phyloP scores from a whole-genome alignment of 2,113 vertebrate species.

The Pica pica region DNA sequence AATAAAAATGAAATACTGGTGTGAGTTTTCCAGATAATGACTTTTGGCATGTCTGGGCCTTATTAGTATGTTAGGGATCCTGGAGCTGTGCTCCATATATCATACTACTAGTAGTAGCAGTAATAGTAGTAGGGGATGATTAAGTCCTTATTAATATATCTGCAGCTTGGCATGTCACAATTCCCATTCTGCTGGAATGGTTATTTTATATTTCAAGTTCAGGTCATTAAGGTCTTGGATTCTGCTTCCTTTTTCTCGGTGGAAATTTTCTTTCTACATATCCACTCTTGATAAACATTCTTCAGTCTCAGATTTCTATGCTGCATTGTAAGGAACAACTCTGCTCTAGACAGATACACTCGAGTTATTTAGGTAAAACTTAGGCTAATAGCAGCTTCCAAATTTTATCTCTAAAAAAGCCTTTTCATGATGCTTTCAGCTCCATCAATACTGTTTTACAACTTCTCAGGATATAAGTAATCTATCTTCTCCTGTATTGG shows the following conservation, averaged over 20 bases:
- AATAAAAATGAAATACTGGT: background rate
- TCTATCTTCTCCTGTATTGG: background rate
- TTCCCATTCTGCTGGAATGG: background rate
- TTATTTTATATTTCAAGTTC: background rate
- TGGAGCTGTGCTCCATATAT: background rate
- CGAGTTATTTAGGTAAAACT: background rate
- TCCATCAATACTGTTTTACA: background rate
- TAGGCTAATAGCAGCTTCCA: background rate
- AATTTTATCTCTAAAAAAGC: background rate
- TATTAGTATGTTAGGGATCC: background rate
- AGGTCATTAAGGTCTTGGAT: background rate
- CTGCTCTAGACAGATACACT: background rate
- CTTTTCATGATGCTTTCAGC: background rate
- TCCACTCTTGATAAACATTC: background rate
- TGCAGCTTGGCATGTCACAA: background rate
- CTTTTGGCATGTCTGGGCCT: rapidly evolving
- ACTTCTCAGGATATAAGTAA: background rate
- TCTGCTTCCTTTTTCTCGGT: background rate
- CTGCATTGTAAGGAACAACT: background rate
- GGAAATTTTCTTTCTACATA: background rate
- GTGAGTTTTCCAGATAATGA: background rate
- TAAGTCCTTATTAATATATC: background rate
- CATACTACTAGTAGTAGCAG: background rate
- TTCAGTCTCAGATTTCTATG: background rate
- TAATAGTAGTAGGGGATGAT: background rate